A percentile compares a stretch with the other conserved stretches of the same genome.
Conservation (phyloP, 2,888 invertebrate species). For the Germaria angustata region DNA sequence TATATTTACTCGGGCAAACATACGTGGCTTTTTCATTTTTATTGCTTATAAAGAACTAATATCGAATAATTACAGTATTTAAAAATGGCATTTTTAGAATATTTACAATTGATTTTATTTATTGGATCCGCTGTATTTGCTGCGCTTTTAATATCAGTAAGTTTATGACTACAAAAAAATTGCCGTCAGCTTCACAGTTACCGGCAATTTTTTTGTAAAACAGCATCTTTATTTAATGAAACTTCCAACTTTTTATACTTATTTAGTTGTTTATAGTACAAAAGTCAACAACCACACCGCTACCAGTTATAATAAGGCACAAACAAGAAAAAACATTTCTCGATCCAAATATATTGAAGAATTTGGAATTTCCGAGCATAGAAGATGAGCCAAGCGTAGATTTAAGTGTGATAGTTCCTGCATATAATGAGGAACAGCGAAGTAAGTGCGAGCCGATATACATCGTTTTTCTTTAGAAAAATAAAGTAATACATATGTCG, state of each 20-base stretch:
- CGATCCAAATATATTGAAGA: conserved; percentile 82
- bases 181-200: not conserved
- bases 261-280: conserved; percentile 84
- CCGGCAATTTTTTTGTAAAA: no score
- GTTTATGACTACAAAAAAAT: conserved; percentile 28
- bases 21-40: conserved; percentile 61
- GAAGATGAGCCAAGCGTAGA: conserved; percentile 85
- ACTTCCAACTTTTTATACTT: conserved; percentile 2
- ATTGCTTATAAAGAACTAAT: conserved; percentile 13
- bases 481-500: no score
- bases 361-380: conserved; percentile 86
- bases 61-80: conserved; percentile 5
- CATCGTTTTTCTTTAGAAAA: no score
- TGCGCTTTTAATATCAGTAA: conserved; percentile 70
- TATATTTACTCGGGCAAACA: conserved; percentile 6
- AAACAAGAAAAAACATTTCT: conserved; percentile 88
- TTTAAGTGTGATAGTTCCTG: conserved; percentile 96
- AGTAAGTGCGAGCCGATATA: conserved; percentile 87
- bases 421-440: conserved; percentile 96
- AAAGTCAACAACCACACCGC: conserved; percentile 84
- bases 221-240: not conserved
- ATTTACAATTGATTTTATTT: conserved; percentile 70
- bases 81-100: conserved; percentile 70
- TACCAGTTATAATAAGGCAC: conserved; percentile 84
- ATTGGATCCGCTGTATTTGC: conserved; percentile 71